Percentiles rank a stretch among this genome's conserved stretches.
Evolutionary conservation across 2,888 invertebrate species (phyloP).

Genomic region (Torymus auratus): DNA sequence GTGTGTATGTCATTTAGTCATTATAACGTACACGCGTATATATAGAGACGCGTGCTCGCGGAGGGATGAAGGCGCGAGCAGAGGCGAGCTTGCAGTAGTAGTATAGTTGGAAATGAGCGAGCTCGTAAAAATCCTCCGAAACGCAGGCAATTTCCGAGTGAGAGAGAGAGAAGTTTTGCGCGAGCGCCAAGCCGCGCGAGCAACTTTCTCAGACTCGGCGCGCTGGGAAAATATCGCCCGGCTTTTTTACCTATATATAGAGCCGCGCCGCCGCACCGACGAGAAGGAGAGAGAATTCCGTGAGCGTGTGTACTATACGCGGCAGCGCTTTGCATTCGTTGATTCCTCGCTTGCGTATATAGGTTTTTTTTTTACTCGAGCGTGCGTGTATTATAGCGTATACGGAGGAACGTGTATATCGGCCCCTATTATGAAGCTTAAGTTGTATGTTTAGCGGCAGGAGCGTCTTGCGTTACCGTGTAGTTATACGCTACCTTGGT

Average conservation of each 20-base stretch:
- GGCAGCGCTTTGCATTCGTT: conserved; percentile 6
- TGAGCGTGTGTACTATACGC: not conserved
- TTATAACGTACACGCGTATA: conserved; percentile 7
- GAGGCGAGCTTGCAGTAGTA: conserved; percentile 10
- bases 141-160: conserved; percentile 57
- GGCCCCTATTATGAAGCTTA: too few relatives aligned
- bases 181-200: not conserved
- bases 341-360: conserved; percentile 3
- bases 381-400: too few relatives aligned
- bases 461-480: too few relatives aligned
- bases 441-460: too few relatives aligned
- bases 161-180: conserved; percentile 42
- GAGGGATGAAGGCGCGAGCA: too few relatives aligned
- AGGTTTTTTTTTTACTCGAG: too few relatives aligned
- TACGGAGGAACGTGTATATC: too few relatives aligned
- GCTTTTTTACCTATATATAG: conserved; percentile 29
- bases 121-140: conserved; percentile 59
- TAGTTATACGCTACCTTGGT: too few relatives aligned
- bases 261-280: not conserved
- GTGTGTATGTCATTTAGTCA: conserved; percentile 45
- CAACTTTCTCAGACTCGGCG: conserved; percentile 51
- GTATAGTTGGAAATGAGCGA: conserved; percentile 50
- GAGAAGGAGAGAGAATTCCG: conserved; percentile 29
- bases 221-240: conserved; percentile 52
- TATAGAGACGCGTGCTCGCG: too few relatives aligned